phyloP scores from a whole-genome alignment of 2,888 invertebrate genomes.

The Petrophora chlorosata region DNA sequence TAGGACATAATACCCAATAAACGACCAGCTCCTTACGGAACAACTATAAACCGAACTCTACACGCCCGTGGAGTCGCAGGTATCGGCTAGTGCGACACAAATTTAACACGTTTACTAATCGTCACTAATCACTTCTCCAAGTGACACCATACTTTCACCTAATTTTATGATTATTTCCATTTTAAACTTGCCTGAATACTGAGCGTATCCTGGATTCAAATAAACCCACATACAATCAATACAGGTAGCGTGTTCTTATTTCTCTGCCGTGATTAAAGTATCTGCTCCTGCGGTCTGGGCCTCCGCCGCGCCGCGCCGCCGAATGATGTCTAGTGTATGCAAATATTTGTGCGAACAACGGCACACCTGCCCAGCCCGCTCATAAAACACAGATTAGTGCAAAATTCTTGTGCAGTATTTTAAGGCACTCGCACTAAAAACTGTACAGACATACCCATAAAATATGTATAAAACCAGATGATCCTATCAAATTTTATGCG shows the following conservation, averaged over 20 bases:
- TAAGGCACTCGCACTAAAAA: slow-evolving; percentile 24
- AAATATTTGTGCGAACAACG: slow-evolving; percentile 36
- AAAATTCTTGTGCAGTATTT: slow-evolving; percentile 27
- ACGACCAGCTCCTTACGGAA: too few relatives aligned
- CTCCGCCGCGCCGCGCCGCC: slow-evolving; percentile 1
- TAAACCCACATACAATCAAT: slow-evolving; percentile 20
- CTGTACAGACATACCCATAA: slow-evolving; percentile 22
- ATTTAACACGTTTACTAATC: too few relatives aligned
- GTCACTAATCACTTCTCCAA: too few relatives aligned
- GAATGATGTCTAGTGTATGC: slow-evolving; percentile 28
- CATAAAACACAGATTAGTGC: slow-evolving; percentile 21
- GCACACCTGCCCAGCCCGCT: slow-evolving; percentile 16
- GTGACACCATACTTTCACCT: too few relatives aligned
- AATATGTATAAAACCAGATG: slow-evolving; percentile 24
- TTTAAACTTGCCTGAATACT: too few relatives aligned
- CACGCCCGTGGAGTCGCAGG: too few relatives aligned
- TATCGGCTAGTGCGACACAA: too few relatives aligned
- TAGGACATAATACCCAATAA: too few relatives aligned
- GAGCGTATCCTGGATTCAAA: slow-evolving; percentile 13
- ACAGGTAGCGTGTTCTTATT: slow-evolving; percentile 22
- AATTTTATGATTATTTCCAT: too few relatives aligned
- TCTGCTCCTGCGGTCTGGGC: slow-evolving; percentile 21
- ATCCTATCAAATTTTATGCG: slow-evolving; percentile 26
- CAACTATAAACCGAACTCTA: too few relatives aligned
- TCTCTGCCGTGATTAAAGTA: slow-evolving; percentile 41